Percentiles rank a stretch among this genome's conserved stretches.
Conservation (phyloP, 2,797 vertebrate species). For the Scolopax rusticola region DNA sequence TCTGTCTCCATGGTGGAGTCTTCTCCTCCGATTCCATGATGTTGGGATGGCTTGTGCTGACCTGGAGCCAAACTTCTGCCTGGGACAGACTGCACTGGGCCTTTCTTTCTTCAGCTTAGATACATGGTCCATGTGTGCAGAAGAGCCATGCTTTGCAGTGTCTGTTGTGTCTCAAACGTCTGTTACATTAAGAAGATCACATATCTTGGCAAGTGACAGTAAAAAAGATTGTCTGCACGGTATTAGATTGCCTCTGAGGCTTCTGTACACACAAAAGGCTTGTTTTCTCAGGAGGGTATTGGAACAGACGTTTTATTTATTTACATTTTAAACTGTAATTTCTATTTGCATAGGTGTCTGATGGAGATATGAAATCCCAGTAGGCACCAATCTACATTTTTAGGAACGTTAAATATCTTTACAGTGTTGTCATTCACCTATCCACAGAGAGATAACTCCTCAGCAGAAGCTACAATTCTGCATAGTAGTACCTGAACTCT, state of each 20-base stretch:
- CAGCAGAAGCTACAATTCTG: not conserved
- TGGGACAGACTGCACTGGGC: not conserved
- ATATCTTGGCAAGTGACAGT: not conserved
- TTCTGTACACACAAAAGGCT: not conserved
- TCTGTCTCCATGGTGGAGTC: fast-evolving
- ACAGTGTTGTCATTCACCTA: not conserved
- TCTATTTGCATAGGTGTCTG: not conserved
- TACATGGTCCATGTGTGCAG: fast-evolving
- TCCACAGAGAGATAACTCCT: not conserved
- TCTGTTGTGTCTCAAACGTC: not conserved
- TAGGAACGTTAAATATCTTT: not conserved
- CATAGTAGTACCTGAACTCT: not conserved
- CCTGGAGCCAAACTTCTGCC: not conserved
- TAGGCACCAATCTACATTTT: not conserved
- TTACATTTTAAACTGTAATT: not conserved
- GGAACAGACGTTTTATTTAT: not conserved
- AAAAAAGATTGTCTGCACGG: not conserved
- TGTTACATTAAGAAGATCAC: not conserved
- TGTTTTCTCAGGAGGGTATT: not conserved
- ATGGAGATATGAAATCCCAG: not conserved
- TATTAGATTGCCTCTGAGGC: not conserved
- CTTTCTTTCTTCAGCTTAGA: not conserved
- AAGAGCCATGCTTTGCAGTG: not conserved
- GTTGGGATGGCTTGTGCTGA: not conserved
- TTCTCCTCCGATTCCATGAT: not conserved